phyloP scores from a whole-genome alignment of 2,888 invertebrate genomes.

The Bruchidius siliquastri region DNA sequence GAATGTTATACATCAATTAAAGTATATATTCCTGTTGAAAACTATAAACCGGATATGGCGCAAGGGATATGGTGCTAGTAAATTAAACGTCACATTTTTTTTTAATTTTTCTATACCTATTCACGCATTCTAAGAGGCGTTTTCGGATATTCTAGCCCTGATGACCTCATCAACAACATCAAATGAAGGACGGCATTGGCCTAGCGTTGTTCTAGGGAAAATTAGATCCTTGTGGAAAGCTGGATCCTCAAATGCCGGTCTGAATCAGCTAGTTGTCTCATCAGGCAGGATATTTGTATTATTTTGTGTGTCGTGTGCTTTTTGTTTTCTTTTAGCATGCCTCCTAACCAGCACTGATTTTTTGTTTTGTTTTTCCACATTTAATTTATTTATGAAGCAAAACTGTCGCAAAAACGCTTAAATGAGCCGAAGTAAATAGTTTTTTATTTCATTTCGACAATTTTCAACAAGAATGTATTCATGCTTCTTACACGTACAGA shows the following conservation, averaged over 20 bases:
- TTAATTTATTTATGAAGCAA: background rate
- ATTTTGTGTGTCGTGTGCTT: constrained; percentile 16
- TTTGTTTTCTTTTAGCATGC: constrained; percentile 20
- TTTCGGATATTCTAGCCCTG: constrained; percentile 32
- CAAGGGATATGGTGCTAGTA: too few relatives aligned
- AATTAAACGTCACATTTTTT: too few relatives aligned
- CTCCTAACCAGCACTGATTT: constrained; percentile 4
- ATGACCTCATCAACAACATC: constrained; percentile 47
- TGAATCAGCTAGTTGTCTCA: constrained; percentile 69
- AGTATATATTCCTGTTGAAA: too few relatives aligned
- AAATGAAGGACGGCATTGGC: constrained; percentile 60
- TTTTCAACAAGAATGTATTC: too few relatives aligned
- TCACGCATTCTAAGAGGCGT: background rate
- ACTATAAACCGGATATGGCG: too few relatives aligned
- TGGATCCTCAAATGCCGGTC: constrained; percentile 69
- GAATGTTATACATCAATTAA: too few relatives aligned
- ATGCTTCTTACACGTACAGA: too few relatives aligned
- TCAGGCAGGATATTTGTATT: constrained; percentile 56
- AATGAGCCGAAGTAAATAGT: too few relatives aligned
- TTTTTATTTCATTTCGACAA: too few relatives aligned
- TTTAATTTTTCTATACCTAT: too few relatives aligned
- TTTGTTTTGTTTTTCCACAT: constrained; percentile 13
- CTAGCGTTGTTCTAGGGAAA: constrained; percentile 78
- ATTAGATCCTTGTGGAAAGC: constrained; percentile 84
- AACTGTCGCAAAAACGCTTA: too few relatives aligned